A percentile compares a stretch with the other conserved stretches of the same genome.
phyloP scores from a whole-genome alignment of 2,888 invertebrate species.

The Mechanitis mazaeus region DNA sequence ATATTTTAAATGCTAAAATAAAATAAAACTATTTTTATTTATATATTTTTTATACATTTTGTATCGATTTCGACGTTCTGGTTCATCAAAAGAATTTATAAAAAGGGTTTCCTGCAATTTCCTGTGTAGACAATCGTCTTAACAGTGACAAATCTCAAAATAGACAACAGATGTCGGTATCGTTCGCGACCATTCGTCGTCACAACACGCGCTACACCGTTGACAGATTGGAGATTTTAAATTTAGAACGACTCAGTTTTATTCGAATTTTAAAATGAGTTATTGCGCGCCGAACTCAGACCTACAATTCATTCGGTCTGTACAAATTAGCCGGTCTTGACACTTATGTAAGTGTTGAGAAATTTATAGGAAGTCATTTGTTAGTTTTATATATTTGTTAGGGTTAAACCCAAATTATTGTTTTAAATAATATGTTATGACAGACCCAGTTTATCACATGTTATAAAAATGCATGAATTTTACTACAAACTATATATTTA shows the following conservation, averaged over 20 bases:
- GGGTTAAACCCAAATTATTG: neutral
- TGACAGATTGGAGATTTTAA: slow-evolving; percentile 73
- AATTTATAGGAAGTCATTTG: slow-evolving; percentile 31
- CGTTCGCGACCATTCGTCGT: slow-evolving; percentile 71
- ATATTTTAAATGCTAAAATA: too few relatives aligned
- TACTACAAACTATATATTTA: neutral
- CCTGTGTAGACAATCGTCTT: slow-evolving; percentile 60
- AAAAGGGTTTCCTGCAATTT: slow-evolving; percentile 59
- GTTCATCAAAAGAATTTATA: slow-evolving; percentile 39
- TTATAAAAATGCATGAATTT: neutral
- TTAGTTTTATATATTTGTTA: slow-evolving; percentile 14
- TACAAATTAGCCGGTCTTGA: slow-evolving; percentile 34
- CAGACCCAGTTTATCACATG: neutral
- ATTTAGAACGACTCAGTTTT: slow-evolving; percentile 68
- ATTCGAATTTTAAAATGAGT: slow-evolving; percentile 66
- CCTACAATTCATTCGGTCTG: slow-evolving; percentile 32
- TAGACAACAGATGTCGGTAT: slow-evolving; percentile 70
- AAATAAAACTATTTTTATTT: too few relatives aligned
- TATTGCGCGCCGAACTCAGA: slow-evolving; percentile 59
- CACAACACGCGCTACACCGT: slow-evolving; percentile 70
- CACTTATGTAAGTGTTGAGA: slow-evolving; percentile 31
- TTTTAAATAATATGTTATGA: too few relatives aligned
- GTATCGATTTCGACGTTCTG: slow-evolving; percentile 20
- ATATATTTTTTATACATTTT: too few relatives aligned
- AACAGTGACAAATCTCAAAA: slow-evolving; percentile 67